Evolutionary conservation across 2,113 vertebrate species (phyloP).

Genomic region (Chloebia gouldiae): DNA sequence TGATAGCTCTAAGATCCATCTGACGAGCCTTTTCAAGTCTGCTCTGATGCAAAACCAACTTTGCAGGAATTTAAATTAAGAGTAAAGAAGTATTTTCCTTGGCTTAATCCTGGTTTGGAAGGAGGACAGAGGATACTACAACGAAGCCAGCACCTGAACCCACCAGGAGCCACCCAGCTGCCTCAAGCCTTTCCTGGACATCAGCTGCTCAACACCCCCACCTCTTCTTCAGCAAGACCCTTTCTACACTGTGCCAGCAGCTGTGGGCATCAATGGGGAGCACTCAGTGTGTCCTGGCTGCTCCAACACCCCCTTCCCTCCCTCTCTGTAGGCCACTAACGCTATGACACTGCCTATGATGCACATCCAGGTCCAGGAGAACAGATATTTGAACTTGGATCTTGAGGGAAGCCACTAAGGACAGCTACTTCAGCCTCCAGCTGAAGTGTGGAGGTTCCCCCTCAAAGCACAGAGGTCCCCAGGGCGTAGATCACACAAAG

Average conservation of each 20-base stretch:
- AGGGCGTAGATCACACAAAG: not conserved
- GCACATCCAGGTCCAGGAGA: not conserved
- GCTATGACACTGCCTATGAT: not conserved
- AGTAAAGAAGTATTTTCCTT: not conserved
- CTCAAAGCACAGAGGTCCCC: not conserved
- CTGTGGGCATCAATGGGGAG: not conserved
- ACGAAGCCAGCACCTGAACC: not conserved
- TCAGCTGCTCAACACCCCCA: not conserved
- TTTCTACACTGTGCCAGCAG: not conserved
- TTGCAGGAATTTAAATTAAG: not conserved
- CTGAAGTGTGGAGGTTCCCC: not conserved
- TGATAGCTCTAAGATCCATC: not conserved
- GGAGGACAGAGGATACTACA: not conserved
- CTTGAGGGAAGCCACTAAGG: not conserved
- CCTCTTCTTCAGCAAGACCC: not conserved
- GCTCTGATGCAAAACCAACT: not conserved
- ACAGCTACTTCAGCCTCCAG: not conserved
- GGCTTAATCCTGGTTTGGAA: not conserved
- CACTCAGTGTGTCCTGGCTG: not conserved
- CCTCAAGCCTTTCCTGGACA: not conserved
- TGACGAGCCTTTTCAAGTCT: slow-evolving; percentile 29
- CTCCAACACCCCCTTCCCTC: not conserved
- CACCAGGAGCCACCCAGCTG: not conserved
- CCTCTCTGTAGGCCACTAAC: not conserved
- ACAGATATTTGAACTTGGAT: too few relatives aligned